Base-by-base conservation (phyloP, 2,113 vertebrate genomes). In the Mormoops blainvillei region DNA sequence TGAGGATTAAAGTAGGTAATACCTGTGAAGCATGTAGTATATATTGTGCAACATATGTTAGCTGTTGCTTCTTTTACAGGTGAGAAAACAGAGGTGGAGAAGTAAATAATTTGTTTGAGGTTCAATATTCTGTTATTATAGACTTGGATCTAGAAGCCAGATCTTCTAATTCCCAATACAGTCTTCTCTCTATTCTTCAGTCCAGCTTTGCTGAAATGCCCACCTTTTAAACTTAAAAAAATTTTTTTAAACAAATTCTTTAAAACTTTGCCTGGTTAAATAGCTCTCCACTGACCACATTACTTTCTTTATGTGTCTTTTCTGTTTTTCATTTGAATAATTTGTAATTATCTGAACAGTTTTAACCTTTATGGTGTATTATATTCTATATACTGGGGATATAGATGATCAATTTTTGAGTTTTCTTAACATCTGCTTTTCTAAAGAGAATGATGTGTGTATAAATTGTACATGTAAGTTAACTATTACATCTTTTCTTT, bases 341-440 rank as follows among this genome's bases (percentile, higher is more conserved):
- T 82, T 94, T 96, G 68, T 76, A 71, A 71, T 85, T 50, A 58
- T 94, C 65, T 81, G 48, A 94, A 33, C 0, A 73, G 4, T 92
- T 85, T 89, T 94, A 65, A 58, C 33, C 61, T 94, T 50, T 92
- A 71, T 4, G n/a, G 5, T 92, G 80, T 80, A 58, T 96, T 87
- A 24, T 70, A 61, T 38, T 43, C 43, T 63, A 2, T 88, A 63
- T 92, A 28, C 16, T 84, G 19, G 28, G 33, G 16, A 88, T 50
- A 84, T n/a, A 45, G 52, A 31, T 85, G n/a, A 78, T 80, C 10
- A 50, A 4, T 86, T 94, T 83, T 80, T 14, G 1, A 89, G 13
- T 38, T 63, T 41, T 71, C 45, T 67, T 33, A 82, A 88, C 22
- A 38, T 63, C 50, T 87, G 12, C 12, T 63, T 85, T 93, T 45